phyloP scores from a whole-genome alignment of 2,888 invertebrate species.

The Cyaniris semiargus region DNA sequence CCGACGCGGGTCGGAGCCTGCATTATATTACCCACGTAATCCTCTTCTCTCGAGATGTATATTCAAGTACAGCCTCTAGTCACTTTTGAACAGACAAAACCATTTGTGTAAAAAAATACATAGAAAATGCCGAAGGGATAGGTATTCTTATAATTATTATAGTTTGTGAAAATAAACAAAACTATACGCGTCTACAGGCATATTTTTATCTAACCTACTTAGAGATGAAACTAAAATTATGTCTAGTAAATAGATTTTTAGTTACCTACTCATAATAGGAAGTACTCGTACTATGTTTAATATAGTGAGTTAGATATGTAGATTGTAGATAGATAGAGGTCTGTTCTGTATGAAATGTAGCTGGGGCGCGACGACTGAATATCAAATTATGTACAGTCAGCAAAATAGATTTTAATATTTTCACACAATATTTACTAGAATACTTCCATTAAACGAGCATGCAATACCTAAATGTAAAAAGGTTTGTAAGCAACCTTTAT shows the following conservation, averaged over 20 bases:
- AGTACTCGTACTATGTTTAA: slow-evolving; percentile 44
- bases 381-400: slow-evolving; percentile 64
- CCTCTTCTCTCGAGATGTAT: slow-evolving; percentile 19
- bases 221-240: neutral
- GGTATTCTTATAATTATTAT: too few species aligned
- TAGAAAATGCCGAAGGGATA: too few species aligned
- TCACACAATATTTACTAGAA: neutral
- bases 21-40: slow-evolving; percentile 51
- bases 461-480: too few species aligned
- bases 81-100: neutral
- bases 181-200: neutral
- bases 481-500: too few species aligned
- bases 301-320: slow-evolving; percentile 51
- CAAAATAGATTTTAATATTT: slow-evolving; percentile 46
- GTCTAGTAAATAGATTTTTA: neutral
- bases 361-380: slow-evolving; percentile 61
- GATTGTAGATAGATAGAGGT: slow-evolving; percentile 55
- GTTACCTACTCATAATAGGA: neutral
- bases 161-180: neutral
- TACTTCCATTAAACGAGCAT: neutral
- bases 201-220: neutral
- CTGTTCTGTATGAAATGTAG: slow-evolving; percentile 68
- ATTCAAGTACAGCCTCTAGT: neutral
- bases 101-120: too few species aligned
- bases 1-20: slow-evolving; percentile 56